Evolutionary conservation across 2,888 invertebrate genomes (phyloP).

Genomic region (Pomacea canaliculata): DNA sequence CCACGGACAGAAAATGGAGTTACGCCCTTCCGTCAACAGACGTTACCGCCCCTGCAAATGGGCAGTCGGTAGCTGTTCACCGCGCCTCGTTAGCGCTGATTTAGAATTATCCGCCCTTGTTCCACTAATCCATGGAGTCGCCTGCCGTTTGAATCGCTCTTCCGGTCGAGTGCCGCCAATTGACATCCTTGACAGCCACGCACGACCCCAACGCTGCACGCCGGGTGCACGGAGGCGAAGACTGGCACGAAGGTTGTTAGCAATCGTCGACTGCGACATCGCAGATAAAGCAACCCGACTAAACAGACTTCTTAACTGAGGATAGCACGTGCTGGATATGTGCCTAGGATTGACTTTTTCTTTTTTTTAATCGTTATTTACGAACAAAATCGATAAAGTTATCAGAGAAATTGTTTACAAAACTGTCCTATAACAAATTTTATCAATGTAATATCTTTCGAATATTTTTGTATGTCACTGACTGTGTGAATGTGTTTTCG

Average conservation of each 20-base stretch:
- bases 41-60: slow-evolving; percentile 11
- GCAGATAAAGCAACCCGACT: background rate
- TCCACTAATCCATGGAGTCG: slow-evolving; percentile 19
- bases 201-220: background rate
- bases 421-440: too few relatives aligned
- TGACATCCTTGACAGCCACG: slow-evolving; percentile 14
- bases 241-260: background rate
- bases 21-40: slow-evolving; percentile 17
- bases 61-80: slow-evolving; percentile 3
- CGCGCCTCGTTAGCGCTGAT: slow-evolving; percentile 24
- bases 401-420: too few relatives aligned
- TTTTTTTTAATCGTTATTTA: too few relatives aligned
- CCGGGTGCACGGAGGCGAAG: too few relatives aligned
- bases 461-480: too few relatives aligned
- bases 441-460: too few relatives aligned
- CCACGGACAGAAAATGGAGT: slow-evolving; percentile 13
- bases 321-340: too few relatives aligned
- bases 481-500: too few relatives aligned
- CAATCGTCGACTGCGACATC: background rate
- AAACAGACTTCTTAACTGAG: too few relatives aligned
- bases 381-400: too few relatives aligned
- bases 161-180: slow-evolving; percentile 2
- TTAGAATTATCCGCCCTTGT: slow-evolving; percentile 25
- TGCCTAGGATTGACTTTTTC: too few relatives aligned
- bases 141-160: slow-evolving; percentile 7